Evolutionary conservation across 2,888 invertebrate genomes (phyloP), one percentile per base, ranked within the genome.

Genomic region (Hyposoter didymator): DNA sequence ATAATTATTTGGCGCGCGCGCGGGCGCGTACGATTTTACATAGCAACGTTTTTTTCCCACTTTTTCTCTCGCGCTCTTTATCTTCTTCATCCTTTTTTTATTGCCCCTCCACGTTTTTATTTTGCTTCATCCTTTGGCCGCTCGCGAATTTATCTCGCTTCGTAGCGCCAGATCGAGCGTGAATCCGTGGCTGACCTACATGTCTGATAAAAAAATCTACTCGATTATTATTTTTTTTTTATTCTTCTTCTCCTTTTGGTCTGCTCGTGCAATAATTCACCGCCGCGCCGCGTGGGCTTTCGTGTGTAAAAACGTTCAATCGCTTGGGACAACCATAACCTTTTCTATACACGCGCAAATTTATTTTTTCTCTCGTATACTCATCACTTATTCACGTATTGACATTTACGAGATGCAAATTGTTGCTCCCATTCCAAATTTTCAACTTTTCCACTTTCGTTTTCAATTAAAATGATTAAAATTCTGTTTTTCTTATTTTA

Each of bases 91-190:
- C 4, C 22, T 52, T 1, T 8, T 39, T 45, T 64, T 69, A 22
- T 78, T 82, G 59, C 80, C 47, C 52, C 70, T 32, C 49, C 79
- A 75, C 78, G n/a, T 78, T 73, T 64, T 82, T 81, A 75, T 67
- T 72, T 74, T 82, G 22, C 43, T 66, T 49, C 19, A 22, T 78
- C 70, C n/a, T 35, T 22, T 66, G 35, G 35, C 17, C 70, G 12
- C 67, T 32, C 19, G 67, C 39, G 17, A 70, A 72, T 64, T 79
- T 72, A 79, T 79, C 39, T 39, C 72, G 72, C 47, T 39, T 62
- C 62, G 70, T 35, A 70, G 78, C 35, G 47, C n/a, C 52, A 72
- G 70, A 72, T 67, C 67, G 76, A 55, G 78, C 45, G 12, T 47
- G 73, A 74, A 43, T 67, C 59, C 47, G 66, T 14, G 10, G 62